Evolutionary conservation across 1,140 invertebrate genomes (phyloP).

Genomic region (Himalopsyche phryganea): DNA sequence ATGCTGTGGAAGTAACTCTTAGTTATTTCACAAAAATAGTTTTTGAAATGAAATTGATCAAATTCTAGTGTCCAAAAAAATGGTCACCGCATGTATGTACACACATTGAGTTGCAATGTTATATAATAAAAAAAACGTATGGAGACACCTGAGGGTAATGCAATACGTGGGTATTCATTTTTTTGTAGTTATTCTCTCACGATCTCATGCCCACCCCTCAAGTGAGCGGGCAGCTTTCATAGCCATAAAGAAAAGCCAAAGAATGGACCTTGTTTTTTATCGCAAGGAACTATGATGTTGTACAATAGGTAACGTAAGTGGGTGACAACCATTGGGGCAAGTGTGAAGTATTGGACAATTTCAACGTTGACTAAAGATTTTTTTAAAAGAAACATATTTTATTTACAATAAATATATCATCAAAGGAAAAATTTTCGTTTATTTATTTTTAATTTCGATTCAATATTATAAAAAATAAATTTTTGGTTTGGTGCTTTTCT

Average conservation of each 20-base stretch:
- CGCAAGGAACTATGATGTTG: slow-evolving; percentile 23
- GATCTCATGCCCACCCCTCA: slow-evolving; percentile 26
- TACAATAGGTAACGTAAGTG: background rate
- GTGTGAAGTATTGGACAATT: too few relatives aligned
- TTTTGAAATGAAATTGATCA: too few relatives aligned
- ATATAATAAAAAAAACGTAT: slow-evolving; percentile 10
- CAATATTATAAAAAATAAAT: too few relatives aligned
- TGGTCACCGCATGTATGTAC: background rate
- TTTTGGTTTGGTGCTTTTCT: too few relatives aligned
- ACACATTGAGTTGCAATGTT: background rate
- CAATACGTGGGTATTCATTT: slow-evolving; percentile 25
- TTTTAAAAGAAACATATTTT: too few relatives aligned
- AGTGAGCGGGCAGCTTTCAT: slow-evolving; percentile 1
- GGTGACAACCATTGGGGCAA: background rate
- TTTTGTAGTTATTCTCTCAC: slow-evolving; percentile 27
- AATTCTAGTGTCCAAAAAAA: too few relatives aligned
- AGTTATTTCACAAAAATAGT: too few relatives aligned
- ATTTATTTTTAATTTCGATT: too few relatives aligned
- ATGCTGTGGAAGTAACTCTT: too few relatives aligned
- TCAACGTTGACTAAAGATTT: too few relatives aligned
- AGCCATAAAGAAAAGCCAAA: slow-evolving; percentile 18
- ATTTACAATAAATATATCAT: too few relatives aligned
- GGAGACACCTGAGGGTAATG: slow-evolving; percentile 33
- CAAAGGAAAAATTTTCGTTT: too few relatives aligned
- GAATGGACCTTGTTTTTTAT: slow-evolving; percentile 33